phyloP scores from a whole-genome alignment of 2,888 invertebrate genomes.

The Sacculina carcini region DNA sequence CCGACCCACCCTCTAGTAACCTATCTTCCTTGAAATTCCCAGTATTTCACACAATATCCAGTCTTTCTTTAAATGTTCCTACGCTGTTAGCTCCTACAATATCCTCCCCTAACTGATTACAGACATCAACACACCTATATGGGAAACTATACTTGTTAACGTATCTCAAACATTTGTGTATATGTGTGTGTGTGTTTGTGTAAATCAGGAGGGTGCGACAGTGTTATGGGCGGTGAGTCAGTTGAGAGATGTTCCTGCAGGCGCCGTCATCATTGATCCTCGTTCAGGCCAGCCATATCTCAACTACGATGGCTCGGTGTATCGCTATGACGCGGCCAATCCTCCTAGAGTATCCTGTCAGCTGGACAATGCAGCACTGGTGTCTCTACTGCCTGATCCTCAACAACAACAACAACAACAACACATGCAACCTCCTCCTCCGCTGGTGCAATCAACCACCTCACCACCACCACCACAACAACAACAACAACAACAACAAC shows the following conservation, averaged over 20 bases:
- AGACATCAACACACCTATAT: too few relatives aligned
- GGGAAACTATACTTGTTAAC: too few relatives aligned
- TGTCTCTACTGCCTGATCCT: neutral
- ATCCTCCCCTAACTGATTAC: too few relatives aligned
- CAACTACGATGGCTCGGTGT: conserved; percentile 46
- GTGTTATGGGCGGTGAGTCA: conserved; percentile 70
- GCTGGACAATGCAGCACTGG: neutral
- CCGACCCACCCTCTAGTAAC: too few relatives aligned
- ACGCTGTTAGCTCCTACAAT: too few relatives aligned
- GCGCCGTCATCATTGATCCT: conserved; percentile 68
- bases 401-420: too few relatives aligned
- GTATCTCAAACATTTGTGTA: too few relatives aligned
- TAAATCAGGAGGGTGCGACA: conserved; percentile 15
- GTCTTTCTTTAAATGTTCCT: too few relatives aligned
- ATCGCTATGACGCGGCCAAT: conserved; percentile 39
- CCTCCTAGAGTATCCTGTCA: too few relatives aligned
- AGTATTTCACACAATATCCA: too few relatives aligned
- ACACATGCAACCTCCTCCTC: neutral
- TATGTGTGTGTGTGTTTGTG: conserved; percentile 11
- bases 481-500: too few relatives aligned
- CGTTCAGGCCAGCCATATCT: conserved; percentile 44
- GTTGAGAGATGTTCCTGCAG: conserved; percentile 55
- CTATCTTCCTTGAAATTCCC: too few relatives aligned
- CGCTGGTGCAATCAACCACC: neutral
- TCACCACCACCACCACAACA: neutral